These are phyloP conservation scores for Eulithis prunata DNA, from an alignment of 2,888 invertebrate species.

Conservation along the genomic window DNA sequence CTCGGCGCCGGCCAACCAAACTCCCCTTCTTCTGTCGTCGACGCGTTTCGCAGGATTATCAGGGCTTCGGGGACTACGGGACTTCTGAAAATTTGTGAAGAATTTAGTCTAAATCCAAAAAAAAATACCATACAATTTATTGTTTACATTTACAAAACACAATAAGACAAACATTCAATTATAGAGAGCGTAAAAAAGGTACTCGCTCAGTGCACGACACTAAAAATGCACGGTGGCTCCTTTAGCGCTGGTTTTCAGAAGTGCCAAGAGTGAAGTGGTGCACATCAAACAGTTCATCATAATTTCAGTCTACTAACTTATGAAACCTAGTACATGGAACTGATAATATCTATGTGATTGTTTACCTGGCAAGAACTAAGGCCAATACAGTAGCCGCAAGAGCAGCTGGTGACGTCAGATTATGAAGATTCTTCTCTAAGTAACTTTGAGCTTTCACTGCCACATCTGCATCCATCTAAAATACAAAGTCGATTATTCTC, in stretches of 20 bases:
- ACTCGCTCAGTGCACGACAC: too few relatives aligned
- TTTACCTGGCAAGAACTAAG: conserved; percentile 80
- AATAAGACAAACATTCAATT: too few relatives aligned
- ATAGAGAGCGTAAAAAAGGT: too few relatives aligned
- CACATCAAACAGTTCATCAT: too few relatives aligned
- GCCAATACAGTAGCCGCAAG: conserved; percentile 85
- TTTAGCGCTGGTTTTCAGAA: too few relatives aligned
- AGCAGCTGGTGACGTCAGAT: conserved; percentile 83
- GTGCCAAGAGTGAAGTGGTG: too few relatives aligned
- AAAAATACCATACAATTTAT: too few relatives aligned
- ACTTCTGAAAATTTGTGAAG: conserved; percentile 61
- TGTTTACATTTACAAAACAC: too few relatives aligned
- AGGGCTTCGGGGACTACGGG: conserved; percentile 83
- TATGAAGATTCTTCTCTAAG: conserved; percentile 83
- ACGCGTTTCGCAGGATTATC: conserved; percentile 83
- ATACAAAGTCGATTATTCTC: conserved; percentile 6
- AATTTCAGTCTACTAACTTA: too few relatives aligned
- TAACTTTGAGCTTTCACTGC: conserved; percentile 83
- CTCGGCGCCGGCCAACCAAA: conserved; percentile 87
- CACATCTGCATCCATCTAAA: conserved; percentile 78
- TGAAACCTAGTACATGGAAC: too few relatives aligned
- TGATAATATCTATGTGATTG: background rate
- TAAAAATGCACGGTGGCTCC: too few relatives aligned
- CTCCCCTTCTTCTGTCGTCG: conserved; percentile 87
- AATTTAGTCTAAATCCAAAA: too few relatives aligned